Percentiles rank a stretch among this genome's conserved stretches.
Conservation (phyloP, 2,888 invertebrate genomes). For the Sesamia inferens region DNA sequence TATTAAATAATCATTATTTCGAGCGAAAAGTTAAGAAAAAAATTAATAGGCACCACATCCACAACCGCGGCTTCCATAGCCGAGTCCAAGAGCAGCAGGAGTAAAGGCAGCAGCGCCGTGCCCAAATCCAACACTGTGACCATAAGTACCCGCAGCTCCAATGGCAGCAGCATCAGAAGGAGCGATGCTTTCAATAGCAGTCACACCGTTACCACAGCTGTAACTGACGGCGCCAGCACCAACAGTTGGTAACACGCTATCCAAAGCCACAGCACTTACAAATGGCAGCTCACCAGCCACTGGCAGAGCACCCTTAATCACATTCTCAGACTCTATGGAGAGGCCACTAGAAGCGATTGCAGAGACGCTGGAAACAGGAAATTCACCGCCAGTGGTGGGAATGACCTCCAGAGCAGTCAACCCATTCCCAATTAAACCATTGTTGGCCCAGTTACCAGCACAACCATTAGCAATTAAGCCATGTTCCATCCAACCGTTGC, state of each 20-base stretch:
- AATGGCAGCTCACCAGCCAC: slow-evolving; percentile 75
- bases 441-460: background rate
- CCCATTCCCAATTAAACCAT: slow-evolving; percentile 43
- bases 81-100: background rate
- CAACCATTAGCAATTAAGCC: no score
- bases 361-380: slow-evolving; percentile 49
- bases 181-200: background rate
- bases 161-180: slow-evolving; percentile 26
- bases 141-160: slow-evolving; percentile 12
- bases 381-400: slow-evolving; percentile 53
- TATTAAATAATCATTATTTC: background rate
- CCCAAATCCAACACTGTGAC: slow-evolving; percentile 16
- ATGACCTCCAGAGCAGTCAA: slow-evolving; percentile 24
- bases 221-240: slow-evolving; percentile 72
- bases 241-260: slow-evolving; percentile 70
- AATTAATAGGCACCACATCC: slow-evolving; percentile 29
- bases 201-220: slow-evolving; percentile 67
- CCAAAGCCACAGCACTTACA: slow-evolving; percentile 72
- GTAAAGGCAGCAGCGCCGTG: slow-evolving; percentile 2
- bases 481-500: background rate
- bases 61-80: slow-evolving; percentile 25
- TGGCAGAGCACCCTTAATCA: slow-evolving; percentile 64
- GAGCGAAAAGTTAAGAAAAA: no score
- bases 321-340: slow-evolving; percentile 55
- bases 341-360: slow-evolving; percentile 45